Percentiles rank a stretch among this genome's conserved stretches.
phyloP scores from a whole-genome alignment of 30 jellyfish, hydroid and myxozoan species.

The Hydractinia echinata region DNA sequence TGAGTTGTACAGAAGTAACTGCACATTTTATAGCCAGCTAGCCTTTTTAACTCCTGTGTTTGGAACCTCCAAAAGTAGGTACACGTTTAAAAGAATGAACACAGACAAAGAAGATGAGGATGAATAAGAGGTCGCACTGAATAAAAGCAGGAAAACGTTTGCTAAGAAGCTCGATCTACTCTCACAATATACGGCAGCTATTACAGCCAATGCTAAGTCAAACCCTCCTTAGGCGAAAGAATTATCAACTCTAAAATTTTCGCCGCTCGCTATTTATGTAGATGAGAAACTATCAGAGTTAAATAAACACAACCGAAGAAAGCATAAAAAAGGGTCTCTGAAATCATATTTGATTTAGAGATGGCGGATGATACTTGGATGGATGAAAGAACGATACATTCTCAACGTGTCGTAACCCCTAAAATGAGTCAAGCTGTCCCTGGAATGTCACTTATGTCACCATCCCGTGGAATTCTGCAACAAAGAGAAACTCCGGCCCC shows the following conservation, averaged over 20 bases:
- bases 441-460: background rate
- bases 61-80: too few species aligned
- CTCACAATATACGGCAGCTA: slow-evolving; percentile 9
- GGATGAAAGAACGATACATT: background rate
- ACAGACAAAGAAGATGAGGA: too few species aligned
- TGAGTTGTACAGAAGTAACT: too few species aligned
- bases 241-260: background rate
- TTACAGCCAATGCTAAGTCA: slow-evolving; percentile 9
- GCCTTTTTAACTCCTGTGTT: too few species aligned
- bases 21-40: too few species aligned
- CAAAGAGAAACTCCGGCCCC: background rate
- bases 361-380: background rate
- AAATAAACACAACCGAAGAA: slow-evolving; percentile 22
- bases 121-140: too few species aligned
- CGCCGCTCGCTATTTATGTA: slow-evolving; percentile 6
- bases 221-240: background rate
- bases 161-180: slow-evolving; percentile 1
- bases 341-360: slow-evolving; percentile 37
- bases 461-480: background rate
- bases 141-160: too few species aligned
- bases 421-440: slow-evolving; percentile 3
- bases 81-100: too few species aligned
- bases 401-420: background rate
- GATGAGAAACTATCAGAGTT: slow-evolving; percentile 31
- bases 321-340: slow-evolving; percentile 41